A percentile compares a stretch with the other conserved stretches of the same genome.
Conservation (phyloP, 1,140 invertebrate genomes). For the Zaprionus lachaisei region DNA sequence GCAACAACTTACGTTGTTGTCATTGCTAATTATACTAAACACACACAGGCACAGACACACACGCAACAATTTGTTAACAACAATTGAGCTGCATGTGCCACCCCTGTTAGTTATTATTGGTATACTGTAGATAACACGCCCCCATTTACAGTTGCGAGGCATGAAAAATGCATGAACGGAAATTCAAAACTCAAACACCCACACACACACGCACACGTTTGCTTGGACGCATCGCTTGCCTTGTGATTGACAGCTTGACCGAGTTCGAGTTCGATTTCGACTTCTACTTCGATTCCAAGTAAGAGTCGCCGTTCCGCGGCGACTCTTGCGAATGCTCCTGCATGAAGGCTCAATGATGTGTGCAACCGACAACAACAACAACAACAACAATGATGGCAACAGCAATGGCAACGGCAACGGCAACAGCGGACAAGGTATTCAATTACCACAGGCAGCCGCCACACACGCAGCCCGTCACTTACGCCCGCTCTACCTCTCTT, state of each 20-base stretch:
- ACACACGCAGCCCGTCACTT: conserved; percentile 47
- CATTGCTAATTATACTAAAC: conserved; percentile 77
- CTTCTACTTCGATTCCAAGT: neutral
- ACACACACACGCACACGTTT: conserved; percentile 17
- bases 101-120: conserved; percentile 31
- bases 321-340: conserved; percentile 39
- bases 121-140: conserved; percentile 52
- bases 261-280: conserved; percentile 45
- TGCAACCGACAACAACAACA: conserved; percentile 57
- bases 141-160: conserved; percentile 42
- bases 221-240: conserved; percentile 20
- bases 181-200: conserved; percentile 74
- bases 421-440: conserved; percentile 59
- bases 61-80: conserved; percentile 72
- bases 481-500: neutral
- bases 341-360: conserved; percentile 69
- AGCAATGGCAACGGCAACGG: conserved; percentile 45
- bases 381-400: too few species aligned
- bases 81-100: conserved; percentile 11
- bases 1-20: conserved; percentile 58
- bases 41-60: conserved; percentile 41
- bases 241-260: conserved; percentile 76
- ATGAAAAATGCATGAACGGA: conserved; percentile 77
- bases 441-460: conserved; percentile 60
- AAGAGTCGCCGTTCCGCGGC: neutral